Base-by-base conservation (phyloP, 2,113 vertebrate genomes). In the Cavia aperea region DNA sequence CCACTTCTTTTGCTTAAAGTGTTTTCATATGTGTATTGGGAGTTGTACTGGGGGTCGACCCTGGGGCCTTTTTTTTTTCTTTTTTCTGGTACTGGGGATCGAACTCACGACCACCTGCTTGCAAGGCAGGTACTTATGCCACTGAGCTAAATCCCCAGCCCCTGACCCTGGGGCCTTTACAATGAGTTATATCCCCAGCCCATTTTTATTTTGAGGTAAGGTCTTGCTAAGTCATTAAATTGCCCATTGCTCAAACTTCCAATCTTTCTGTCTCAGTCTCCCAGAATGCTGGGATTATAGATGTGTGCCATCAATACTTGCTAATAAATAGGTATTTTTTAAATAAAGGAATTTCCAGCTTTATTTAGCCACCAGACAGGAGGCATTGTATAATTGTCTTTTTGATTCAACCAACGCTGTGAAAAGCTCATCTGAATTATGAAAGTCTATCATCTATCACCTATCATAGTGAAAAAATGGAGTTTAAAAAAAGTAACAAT, bases 401-500 rank as follows among this genome's bases (percentile, higher is more conserved):
- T 90, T 33, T 66, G 51, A 72, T 89, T 91, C 46, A 39, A 4
- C 43, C 43, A 70, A 81, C 75, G 58, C 36, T 87, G 49, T 94
- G 70, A 92, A 91, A 95, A 70, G 33, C 46, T 94, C 43, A 58
- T 81, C 54, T 66, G 63, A 89, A 77, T 81, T 81, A 81, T 84
- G 49, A 92, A 92, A 88, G 43, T 86, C 31, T 91, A 39, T 70
- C 36, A 92, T 91, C 10, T 87, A 31, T 94, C 66, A 70, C 51
- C 15, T 75, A 82, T 54, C 24, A n/a, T 56, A 93, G 70, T 63
- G 49, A 86, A 92, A 84, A 36, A 26, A 33, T 7, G 1, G 70
- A 58, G 81, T 90, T 88, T 86, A 60, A 26, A 77, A 89, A 89
- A 88, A 54, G n/a, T 62, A 81, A 19, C 15, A 93, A 85, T 62